These are phyloP conservation scores for Paratilapia polleni DNA, from an alignment of 2,113 vertebrate genomes.

Conservation along the genomic window DNA sequence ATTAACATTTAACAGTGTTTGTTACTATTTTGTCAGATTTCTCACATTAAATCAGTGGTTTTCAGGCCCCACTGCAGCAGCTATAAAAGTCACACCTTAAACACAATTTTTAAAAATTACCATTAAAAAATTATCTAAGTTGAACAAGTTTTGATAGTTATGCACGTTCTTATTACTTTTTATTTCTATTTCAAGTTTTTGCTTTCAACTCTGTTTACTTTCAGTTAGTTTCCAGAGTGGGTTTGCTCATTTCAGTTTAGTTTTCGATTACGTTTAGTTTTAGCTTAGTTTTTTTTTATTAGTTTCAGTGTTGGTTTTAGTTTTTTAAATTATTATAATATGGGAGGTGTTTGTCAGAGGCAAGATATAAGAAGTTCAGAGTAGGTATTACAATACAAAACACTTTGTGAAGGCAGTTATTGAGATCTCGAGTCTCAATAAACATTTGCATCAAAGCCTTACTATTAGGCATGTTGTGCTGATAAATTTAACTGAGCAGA, in stretches of 20 bases:
- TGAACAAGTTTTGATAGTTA: not conserved
- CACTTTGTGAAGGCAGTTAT: not conserved
- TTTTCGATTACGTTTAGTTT: not conserved
- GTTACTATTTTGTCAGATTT: not conserved
- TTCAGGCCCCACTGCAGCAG: not conserved
- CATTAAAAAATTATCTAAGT: not conserved
- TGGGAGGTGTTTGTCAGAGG: not conserved
- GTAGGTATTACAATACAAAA: not conserved
- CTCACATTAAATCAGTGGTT: not conserved
- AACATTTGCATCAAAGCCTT: not conserved
- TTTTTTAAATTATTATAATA: not conserved
- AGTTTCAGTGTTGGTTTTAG: not conserved
- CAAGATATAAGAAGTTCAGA: not conserved
- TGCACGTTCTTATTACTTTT: not conserved
- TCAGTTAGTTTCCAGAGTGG: not conserved
- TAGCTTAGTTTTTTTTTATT: too few relatives aligned
- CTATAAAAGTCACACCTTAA: not conserved
- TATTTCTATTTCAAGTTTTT: not conserved
- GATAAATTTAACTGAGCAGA: not conserved
- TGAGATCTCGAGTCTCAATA: not conserved
- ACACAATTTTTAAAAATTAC: too few relatives aligned
- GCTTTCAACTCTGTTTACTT: not conserved
- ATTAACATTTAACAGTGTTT: not conserved
- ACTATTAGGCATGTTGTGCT: not conserved
- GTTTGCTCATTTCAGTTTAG: not conserved